A percentile compares a stretch with the other conserved stretches of the same genome.
Conservation (phyloP, 2,113 vertebrate species). For the Hymenochirus boettgeri region DNA sequence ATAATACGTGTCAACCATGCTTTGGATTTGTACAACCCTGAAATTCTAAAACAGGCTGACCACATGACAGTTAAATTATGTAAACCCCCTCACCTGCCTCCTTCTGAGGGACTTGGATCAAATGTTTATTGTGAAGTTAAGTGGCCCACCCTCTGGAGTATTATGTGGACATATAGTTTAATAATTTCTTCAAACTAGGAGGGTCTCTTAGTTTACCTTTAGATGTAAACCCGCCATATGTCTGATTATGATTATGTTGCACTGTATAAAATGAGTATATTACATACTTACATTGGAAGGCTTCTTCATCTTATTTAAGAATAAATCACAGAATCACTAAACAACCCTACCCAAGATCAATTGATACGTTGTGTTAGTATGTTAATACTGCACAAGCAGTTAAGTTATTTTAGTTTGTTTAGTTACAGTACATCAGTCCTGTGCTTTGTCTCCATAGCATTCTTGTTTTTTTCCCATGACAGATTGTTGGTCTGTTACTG, state of each 20-base stretch:
- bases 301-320: neutral
- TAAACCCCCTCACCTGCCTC: conserved; percentile 65
- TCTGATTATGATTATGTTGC: conserved; percentile 1
- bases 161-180: neutral
- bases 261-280: neutral
- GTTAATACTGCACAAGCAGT: neutral
- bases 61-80: conserved; percentile 97
- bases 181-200: neutral
- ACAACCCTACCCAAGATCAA: no score
- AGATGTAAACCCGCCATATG: neutral
- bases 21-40: conserved; percentile 97
- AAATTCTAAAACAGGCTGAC: conserved; percentile 97
- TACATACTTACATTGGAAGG: neutral
- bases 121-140: neutral
- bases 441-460: no score
- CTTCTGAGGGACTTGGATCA: neutral
- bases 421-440: no score
- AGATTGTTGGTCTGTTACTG: no score
- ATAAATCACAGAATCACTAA: neutral
- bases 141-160: neutral
- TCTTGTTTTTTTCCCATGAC: no score
- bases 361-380: neutral
- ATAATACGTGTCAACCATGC: conserved; percentile 97
- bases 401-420: neutral
- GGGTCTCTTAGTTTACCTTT: neutral